Conservation (phyloP, 2,113 vertebrate species). For the Seriola aureovittata region DNA sequence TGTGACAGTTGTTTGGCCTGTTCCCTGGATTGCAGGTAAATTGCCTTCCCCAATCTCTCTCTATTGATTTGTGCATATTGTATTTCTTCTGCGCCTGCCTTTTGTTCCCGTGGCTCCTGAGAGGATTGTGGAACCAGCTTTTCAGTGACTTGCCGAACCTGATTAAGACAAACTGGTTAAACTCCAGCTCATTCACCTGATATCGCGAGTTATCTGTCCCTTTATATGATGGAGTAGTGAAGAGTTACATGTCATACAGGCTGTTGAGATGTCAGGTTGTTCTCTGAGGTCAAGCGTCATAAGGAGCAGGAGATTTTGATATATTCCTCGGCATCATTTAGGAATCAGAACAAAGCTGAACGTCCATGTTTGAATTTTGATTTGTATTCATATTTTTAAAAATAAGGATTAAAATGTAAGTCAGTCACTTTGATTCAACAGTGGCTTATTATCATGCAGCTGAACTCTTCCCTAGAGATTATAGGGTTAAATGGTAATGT, state of each 20-base stretch:
- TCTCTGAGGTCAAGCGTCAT: background rate
- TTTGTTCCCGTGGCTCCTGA: slow-evolving; percentile 11
- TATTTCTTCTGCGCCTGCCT: slow-evolving; percentile 36
- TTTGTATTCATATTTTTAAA: no score
- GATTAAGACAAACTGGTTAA: slow-evolving; percentile 43
- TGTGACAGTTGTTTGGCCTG: slow-evolving; percentile 30
- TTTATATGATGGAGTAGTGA: background rate
- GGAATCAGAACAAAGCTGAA: background rate
- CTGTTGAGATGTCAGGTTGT: background rate
- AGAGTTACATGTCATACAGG: background rate
- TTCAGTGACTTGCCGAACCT: slow-evolving; percentile 37
- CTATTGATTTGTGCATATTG: slow-evolving; percentile 49
- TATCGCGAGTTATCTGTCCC: no score
- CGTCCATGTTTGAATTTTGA: background rate
- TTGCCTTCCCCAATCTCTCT: background rate
- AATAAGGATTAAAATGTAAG: no score
- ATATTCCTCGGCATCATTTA: background rate
- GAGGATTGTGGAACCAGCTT: slow-evolving; percentile 44
- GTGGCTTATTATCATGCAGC: background rate
- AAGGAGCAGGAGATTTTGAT: background rate
- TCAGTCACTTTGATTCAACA: background rate
- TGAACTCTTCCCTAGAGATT: background rate
- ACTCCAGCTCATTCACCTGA: slow-evolving; percentile 28
- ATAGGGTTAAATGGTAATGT: background rate
- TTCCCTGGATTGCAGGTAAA: slow-evolving; percentile 26